Conservation (phyloP, 2,888 invertebrate species). For the Patella ulyssiponensis region DNA sequence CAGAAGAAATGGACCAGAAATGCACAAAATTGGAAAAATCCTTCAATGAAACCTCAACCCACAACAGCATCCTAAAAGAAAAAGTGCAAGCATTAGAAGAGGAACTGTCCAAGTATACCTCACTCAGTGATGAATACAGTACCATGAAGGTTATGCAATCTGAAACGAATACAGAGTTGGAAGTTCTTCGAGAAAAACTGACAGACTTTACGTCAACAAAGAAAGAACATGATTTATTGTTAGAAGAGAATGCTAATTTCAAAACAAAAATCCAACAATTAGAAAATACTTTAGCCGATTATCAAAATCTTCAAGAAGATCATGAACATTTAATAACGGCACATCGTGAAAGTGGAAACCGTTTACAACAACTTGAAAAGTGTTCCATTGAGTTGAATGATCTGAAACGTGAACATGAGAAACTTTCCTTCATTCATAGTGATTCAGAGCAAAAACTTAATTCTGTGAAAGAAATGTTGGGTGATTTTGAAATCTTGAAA, state of each 20-base stretch:
- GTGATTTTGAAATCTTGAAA: conserved; percentile 10
- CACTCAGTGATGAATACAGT: not conserved
- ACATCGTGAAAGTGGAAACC: not conserved
- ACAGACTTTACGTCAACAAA: not conserved
- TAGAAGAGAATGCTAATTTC: not conserved
- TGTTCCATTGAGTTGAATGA: not conserved
- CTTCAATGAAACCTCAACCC: not conserved
- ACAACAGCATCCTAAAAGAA: not conserved
- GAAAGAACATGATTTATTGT: not conserved
- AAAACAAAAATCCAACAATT: not conserved
- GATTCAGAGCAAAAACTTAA: conserved; percentile 2
- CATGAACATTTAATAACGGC: not conserved
- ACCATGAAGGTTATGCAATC: not conserved
- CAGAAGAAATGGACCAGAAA: conserved; percentile 6
- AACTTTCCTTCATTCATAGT: not conserved
- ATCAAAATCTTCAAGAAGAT: not conserved
- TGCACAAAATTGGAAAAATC: not conserved
- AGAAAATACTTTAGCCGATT: not conserved
- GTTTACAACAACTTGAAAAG: not conserved
- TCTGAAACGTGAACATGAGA: not conserved
- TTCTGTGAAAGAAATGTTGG: conserved; percentile 3
- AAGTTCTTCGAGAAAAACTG: not conserved
- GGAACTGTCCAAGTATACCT: not conserved
- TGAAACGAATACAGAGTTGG: not conserved
- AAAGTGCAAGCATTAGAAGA: conserved; percentile 16